Conservation (phyloP, 2,888 invertebrate species). For the Papilio gigon region DNA sequence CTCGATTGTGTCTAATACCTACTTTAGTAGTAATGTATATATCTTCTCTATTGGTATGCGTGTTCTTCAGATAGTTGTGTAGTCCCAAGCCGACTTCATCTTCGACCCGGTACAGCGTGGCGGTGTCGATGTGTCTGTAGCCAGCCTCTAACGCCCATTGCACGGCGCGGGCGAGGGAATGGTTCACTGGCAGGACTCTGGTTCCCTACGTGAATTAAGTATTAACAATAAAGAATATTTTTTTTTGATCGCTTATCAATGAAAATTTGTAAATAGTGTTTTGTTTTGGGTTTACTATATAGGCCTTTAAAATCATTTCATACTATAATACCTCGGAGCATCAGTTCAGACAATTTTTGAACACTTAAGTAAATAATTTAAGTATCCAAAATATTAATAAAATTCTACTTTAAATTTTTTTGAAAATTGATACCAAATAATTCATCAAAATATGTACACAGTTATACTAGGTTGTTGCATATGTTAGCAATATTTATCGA, state of each 20-base stretch:
- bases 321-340: too few relatives aligned
- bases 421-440: too few relatives aligned
- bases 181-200: constrained; percentile 66
- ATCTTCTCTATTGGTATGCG: constrained; percentile 85
- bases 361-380: too few relatives aligned
- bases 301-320: too few relatives aligned
- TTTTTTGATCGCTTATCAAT: constrained; percentile 22
- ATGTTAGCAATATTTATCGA: too few relatives aligned
- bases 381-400: too few relatives aligned
- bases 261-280: too few relatives aligned
- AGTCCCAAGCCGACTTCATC: constrained; percentile 88
- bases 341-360: too few relatives aligned
- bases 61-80: constrained; percentile 84
- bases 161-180: constrained; percentile 84
- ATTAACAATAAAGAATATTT: neutral
- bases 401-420: too few relatives aligned
- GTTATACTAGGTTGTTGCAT: too few relatives aligned
- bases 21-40: constrained; percentile 93
- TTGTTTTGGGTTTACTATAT: too few relatives aligned
- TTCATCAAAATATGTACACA: too few relatives aligned
- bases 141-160: constrained; percentile 88
- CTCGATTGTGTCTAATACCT: constrained; percentile 45
- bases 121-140: constrained; percentile 92
- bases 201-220: constrained; percentile 58
- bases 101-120: constrained; percentile 89